phyloP scores from a whole-genome alignment of 2,888 invertebrate species.

The Acutogordius australiensis region DNA sequence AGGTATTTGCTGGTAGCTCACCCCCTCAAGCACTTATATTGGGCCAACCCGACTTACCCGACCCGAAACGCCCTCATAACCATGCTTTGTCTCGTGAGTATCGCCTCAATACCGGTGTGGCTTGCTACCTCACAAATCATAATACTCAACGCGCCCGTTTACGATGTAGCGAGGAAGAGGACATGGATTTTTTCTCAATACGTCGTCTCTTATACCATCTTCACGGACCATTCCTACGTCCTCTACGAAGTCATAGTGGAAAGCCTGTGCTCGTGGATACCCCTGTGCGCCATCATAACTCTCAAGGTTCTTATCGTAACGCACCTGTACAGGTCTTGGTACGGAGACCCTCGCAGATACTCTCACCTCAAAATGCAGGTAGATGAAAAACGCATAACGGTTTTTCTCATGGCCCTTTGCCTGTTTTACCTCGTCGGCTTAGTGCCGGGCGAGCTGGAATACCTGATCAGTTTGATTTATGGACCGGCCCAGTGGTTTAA shows the following conservation, averaged over 20 bases:
- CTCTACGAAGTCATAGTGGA: not conserved
- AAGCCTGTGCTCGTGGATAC: not conserved
- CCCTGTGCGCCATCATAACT: not conserved
- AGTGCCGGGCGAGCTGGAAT: not conserved
- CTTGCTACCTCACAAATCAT: not conserved
- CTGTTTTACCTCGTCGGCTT: not conserved
- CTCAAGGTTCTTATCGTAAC: not conserved
- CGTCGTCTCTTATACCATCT: not conserved
- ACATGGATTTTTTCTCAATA: not conserved
- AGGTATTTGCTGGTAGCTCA: not conserved
- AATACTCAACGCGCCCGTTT: not conserved
- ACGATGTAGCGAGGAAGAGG: not conserved
- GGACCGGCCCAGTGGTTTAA: not conserved
- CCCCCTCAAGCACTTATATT: not conserved
- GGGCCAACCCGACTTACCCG: not conserved
- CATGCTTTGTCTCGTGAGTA: not conserved
- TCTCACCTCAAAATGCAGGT: not conserved
- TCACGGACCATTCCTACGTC: not conserved
- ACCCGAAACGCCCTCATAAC: not conserved
- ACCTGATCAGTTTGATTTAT: not conserved
- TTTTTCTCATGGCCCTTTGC: not conserved
- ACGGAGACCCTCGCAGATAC: not conserved
- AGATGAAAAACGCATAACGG: not conserved
- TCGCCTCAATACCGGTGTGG: not conserved
- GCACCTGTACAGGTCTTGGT: not conserved